Evolutionary conservation across 2,888 invertebrate genomes (phyloP), one percentile per base, ranked within the genome.

Genomic region (Pherbina coryleti): DNA sequence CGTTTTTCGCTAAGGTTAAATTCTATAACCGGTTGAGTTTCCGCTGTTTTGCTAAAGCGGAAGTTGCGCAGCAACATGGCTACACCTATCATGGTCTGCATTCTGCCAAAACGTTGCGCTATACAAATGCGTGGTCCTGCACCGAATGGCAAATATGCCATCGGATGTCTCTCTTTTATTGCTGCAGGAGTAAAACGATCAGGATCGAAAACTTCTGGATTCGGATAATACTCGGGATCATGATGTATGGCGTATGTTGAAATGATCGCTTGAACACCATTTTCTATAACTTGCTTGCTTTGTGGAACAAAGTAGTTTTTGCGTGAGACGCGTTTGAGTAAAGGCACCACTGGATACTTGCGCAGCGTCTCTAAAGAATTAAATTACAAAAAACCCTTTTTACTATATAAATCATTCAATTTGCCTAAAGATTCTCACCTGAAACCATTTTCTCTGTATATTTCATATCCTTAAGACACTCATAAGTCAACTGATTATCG

Each of bases 151-250:
- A 85, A 34, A 77, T 81, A 84, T 1, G 82, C 34, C 77, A 81
- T 82, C 2, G 84, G 78, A 79, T 91, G 91, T 78, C 92, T 84
- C 66, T 88, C 90, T 0, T 89, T 85, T 79, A 91, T 91, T 69
- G 90, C 91, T 81, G 91, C 91, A 8, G 90, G 85, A 0, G 89
- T 85, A 84, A 93, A 93, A 82, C 93, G 81, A 66, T 89, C 88
- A 0, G 90, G 90, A 75, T 88, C 85, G 80, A 89, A 90, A 70
- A 82, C 84, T 22, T 86, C 82, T 1, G 90, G 90, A 31, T 90
- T 83, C 3, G 88, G 85, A 80, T 87, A 90, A 75, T 87, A 84
- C 31, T 86, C 81, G 0, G 88, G 85, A 82, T 90, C 89, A 69
- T 85, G 84, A 72, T 90, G 90, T 62, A 90, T 84, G n/a, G 85